Evolutionary conservation across 2,113 vertebrate genomes (phyloP).

Genomic region (Protobothrops mucrosquamatus): DNA sequence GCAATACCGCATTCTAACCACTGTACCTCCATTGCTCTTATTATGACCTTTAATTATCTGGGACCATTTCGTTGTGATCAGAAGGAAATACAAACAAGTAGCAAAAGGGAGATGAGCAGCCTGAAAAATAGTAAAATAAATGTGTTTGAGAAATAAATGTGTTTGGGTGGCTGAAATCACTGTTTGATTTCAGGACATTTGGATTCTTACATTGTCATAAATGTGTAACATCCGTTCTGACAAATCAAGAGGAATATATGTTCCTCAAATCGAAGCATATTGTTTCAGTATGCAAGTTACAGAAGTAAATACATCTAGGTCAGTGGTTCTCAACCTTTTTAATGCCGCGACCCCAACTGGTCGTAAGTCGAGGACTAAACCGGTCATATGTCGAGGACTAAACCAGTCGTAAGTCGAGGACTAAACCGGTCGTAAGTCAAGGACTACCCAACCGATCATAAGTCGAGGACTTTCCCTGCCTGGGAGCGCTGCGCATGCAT

Average conservation of each 20-base stretch:
- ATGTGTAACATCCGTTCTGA: background rate
- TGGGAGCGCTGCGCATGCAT: too few relatives aligned
- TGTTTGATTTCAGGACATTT: background rate
- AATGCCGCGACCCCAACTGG: too few relatives aligned
- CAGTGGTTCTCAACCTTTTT: too few relatives aligned
- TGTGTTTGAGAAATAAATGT: background rate
- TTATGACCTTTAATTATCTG: background rate
- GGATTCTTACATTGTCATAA: background rate
- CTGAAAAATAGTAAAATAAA: background rate
- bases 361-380: too few relatives aligned
- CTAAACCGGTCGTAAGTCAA: too few relatives aligned
- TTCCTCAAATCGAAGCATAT: background rate
- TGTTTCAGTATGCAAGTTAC: background rate
- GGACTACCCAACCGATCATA: too few relatives aligned
- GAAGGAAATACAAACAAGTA: background rate
- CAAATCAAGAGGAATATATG: constrained; percentile 1
- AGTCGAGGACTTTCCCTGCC: too few relatives aligned
- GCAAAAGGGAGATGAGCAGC: background rate
- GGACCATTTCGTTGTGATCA: too few relatives aligned
- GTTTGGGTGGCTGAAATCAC: background rate
- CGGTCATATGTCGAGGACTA: too few relatives aligned
- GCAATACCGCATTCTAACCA: background rate
- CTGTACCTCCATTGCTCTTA: background rate
- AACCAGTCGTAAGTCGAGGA: too few relatives aligned
- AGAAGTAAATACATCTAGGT: constrained; percentile 5